Evolutionary conservation across 2,888 invertebrate species (phyloP), one percentile per base, ranked within the genome.

Genomic region (Stratiomys singularior): DNA sequence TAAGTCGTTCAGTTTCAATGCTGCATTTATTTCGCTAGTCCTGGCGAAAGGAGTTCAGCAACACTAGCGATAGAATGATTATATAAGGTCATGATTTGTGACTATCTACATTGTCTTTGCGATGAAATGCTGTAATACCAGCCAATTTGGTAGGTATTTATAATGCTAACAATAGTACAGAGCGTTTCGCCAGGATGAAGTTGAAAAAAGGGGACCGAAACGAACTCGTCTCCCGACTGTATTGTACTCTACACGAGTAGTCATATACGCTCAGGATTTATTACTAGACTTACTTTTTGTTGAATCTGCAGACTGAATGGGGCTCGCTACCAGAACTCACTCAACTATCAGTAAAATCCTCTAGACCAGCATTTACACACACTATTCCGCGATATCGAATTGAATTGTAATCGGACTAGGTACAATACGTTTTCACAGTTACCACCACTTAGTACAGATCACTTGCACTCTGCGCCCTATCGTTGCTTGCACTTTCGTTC

Each of bases 31-130:
- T 27, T 66, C 37, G 66, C 37, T 1, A 66, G 37, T 66, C 66
- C 66, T 37, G 18, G 37, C 66, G 18, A 18, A 15, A 27, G 63
- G 27, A 63, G 63, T 63, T 63, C 27, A 27, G 63, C 7, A 63
- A n/a, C 15, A 7, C 15, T 66, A 63, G 63, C 63, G 37, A 37
- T 11, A 30, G 18, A 37, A 66, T 11, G 66, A 66, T 66, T 66
- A 66, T 66, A 37, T 66, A 66, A 66, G 66, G 66, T 66, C 66
- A 44, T 66, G 37, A 30, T 66, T 66, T 66, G n/a, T 63, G 27
- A 63, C 63, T 23, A 23, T 27, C 23, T 58, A 58, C 25, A 63
- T 63, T 63, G 63, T 27, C 63, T 23, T 63, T 63, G 25, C 63
- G 13, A 27, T 37, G 37, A 37, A 37, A 37, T 37, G 37, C 37